These are phyloP conservation scores for Drosophila greeni DNA, from an alignment of 2,888 invertebrate genomes.

Conservation along the genomic window DNA sequence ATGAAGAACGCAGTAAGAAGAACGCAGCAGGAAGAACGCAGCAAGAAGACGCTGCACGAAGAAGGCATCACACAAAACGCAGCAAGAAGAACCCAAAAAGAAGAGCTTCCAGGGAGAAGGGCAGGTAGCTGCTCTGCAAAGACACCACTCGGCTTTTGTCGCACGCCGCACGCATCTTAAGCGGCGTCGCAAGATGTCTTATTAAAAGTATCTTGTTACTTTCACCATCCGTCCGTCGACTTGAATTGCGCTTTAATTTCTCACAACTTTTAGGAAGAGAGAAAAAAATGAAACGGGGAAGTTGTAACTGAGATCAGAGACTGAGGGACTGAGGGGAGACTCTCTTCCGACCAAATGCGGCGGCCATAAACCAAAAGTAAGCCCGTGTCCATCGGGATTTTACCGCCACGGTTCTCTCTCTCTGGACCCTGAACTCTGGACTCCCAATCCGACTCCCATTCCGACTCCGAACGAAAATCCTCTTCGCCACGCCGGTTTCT, in stretches of 20 bases:
- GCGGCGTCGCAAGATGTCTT: constrained; percentile 64
- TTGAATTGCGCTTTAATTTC: constrained; percentile 73
- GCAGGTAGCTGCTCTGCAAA: not conserved
- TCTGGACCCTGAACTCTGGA: not conserved
- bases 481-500: constrained; percentile 70
- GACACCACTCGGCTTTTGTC: constrained; percentile 5
- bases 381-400: constrained; percentile 22
- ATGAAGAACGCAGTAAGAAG: not conserved
- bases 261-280: constrained; percentile 47
- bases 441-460: not conserved
- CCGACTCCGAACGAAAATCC: constrained; percentile 58
- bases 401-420: constrained; percentile 3
- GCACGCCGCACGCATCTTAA: constrained; percentile 58
- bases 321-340: too few relatives aligned
- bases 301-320: not conserved
- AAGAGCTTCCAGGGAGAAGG: constrained; percentile 14
- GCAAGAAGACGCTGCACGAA: too few relatives aligned
- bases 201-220: constrained; percentile 75
- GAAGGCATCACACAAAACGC: too few relatives aligned
- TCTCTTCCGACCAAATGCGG: constrained; percentile 57
- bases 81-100: too few relatives aligned
- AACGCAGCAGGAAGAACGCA: too few relatives aligned
- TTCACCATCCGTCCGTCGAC: constrained; percentile 63
- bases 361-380: not conserved
- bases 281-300: not conserved